Percentiles rank a stretch among this genome's conserved stretches.
phyloP scores from a whole-genome alignment of 2,797 vertebrate species.

The Darevskia mixta region DNA sequence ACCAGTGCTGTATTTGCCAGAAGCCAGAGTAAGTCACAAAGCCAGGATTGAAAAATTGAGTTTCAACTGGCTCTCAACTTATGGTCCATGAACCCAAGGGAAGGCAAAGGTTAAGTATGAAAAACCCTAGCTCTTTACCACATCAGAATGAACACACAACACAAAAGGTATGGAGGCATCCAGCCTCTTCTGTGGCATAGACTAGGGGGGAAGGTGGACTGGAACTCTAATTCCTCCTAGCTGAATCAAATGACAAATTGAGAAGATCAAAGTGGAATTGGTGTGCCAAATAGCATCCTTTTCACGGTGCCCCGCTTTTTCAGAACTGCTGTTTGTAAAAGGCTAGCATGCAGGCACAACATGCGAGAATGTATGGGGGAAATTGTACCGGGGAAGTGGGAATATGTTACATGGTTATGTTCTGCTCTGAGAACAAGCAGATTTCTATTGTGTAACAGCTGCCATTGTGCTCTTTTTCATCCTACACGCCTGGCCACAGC shows the following conservation, averaged over 20 bases:
- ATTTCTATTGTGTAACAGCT: neutral
- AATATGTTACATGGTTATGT: neutral
- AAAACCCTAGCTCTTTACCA: neutral
- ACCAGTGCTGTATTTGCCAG: neutral
- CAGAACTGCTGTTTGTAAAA: neutral
- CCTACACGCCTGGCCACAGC: neutral
- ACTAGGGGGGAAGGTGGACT: neutral
- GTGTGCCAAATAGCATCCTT: neutral
- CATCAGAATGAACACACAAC: neutral
- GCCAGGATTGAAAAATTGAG: neutral
- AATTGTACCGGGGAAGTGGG: neutral
- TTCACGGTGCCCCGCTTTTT: too few relatives aligned
- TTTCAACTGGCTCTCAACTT: neutral
- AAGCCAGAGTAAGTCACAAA: neutral
- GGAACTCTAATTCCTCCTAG: neutral
- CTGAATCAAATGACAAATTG: neutral
- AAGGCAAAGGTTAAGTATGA: neutral
- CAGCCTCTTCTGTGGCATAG: neutral
- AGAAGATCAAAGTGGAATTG: neutral
- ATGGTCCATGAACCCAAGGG: neutral
- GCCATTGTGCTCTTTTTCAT: slow-evolving; percentile 17
- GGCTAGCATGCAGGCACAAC: neutral
- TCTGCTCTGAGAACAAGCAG: neutral
- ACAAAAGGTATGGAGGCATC: neutral
- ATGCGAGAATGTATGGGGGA: neutral